Base-by-base conservation (phyloP, 2,888 invertebrate genomes). In the Aphidius colemani region DNA sequence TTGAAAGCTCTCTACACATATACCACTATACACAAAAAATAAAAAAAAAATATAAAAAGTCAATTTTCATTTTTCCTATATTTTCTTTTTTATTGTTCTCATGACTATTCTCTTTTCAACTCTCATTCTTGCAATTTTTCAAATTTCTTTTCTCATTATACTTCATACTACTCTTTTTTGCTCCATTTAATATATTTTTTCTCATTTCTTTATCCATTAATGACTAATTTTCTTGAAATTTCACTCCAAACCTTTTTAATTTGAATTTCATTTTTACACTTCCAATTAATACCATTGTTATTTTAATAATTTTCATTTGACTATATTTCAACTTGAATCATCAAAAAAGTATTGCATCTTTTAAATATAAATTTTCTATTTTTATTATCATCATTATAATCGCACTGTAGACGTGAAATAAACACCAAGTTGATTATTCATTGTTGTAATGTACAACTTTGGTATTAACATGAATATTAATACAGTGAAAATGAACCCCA, bases 1-100 rank as follows among this genome's bases (percentile, higher is more conserved):
- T 56, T 62, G 18, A 51, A 69, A 65, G 65, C 60, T 67, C 64
- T 59, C 63, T 61, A 66, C 63, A 65, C 30, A 30, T 30, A 30
- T 30, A 18, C 30, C 30, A 30, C 30, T 30, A 30, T 53, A 39
- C 13, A 18, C n/a, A 44, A 30, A 30, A 43, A 49, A 13, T 18
- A 30, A 59, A 39, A 41, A 61, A 55, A 46, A 8, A 51, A 57
- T 48, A 61, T 53, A 41, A 40, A 40, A 44, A 65, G 51, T 57
- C 51, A 58, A 41, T 46, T 30, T 43, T 56, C 11, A 45, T 40
- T 53, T n/a, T 61, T 53, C 45, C 53, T 10, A 9, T 40, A 41
- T 13, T 48, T 62, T 59, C 18, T 51, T 56, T 59, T 62, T 40
- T 7, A 49, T 30, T 51, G 40, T 57, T 59, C 50, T 11, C 10